These are phyloP conservation scores for Chanos chanos DNA, from an alignment of 2,797 vertebrate genomes.

Conservation along the genomic window DNA sequence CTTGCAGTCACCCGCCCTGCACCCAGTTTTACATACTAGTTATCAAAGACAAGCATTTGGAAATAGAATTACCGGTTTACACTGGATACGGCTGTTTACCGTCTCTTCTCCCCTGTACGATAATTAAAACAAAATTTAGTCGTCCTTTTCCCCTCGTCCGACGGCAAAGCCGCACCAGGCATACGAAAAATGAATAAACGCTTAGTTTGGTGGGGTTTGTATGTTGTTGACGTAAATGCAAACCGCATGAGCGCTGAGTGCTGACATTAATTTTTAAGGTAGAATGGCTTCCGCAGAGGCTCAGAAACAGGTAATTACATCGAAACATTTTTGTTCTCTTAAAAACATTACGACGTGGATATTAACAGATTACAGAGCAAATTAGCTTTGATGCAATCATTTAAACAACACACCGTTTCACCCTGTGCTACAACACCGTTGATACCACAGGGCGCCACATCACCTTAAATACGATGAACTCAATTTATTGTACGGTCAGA, in stretches of 20 bases:
- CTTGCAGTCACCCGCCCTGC: slow-evolving; percentile 5
- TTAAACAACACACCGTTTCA: too few species aligned
- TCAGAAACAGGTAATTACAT: background rate
- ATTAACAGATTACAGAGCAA: too few species aligned
- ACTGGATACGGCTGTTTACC: slow-evolving; percentile 4
- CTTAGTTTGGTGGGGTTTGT: slow-evolving; percentile 59
- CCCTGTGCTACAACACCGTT: too few species aligned
- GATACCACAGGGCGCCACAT: too few species aligned
- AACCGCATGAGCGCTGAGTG: slow-evolving; percentile 63
- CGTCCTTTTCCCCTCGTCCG: slow-evolving; percentile 43
- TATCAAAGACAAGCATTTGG: slow-evolving; percentile 15
- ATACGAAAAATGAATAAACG: slow-evolving; percentile 58
- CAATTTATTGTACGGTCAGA: background rate
- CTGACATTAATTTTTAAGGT: slow-evolving; percentile 74
- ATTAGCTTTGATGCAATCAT: too few species aligned
- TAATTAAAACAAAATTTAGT: slow-evolving; percentile 20
- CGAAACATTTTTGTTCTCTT: too few species aligned
- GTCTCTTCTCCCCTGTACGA: slow-evolving; percentile 3
- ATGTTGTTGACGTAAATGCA: slow-evolving; percentile 76
- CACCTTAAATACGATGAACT: slow-evolving; percentile 13
- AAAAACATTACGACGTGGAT: too few species aligned
- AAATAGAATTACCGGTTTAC: slow-evolving; percentile 28
- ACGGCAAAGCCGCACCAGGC: slow-evolving; percentile 43
- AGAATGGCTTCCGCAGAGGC: slow-evolving; percentile 25
- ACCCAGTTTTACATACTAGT: slow-evolving; percentile 11